phyloP scores from a whole-genome alignment of 2,113 vertebrate genomes.

The Falcunculus frontatus region DNA sequence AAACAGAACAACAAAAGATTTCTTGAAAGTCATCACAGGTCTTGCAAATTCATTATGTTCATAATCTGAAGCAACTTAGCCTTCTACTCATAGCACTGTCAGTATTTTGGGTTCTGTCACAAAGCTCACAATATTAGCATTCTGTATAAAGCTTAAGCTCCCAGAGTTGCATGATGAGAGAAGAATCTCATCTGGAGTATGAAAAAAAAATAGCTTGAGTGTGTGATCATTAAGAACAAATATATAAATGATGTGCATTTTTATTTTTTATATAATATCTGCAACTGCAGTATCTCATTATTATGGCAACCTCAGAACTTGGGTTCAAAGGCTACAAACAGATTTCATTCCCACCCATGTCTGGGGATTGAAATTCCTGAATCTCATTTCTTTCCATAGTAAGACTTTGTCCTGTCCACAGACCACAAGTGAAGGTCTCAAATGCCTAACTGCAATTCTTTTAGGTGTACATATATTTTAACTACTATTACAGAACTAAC shows the following conservation, averaged over 20 bases:
- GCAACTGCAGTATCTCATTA: not conserved
- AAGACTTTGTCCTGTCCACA: not conserved
- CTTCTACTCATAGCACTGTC: not conserved
- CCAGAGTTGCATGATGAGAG: not conserved
- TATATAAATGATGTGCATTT: not conserved
- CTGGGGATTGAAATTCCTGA: not conserved
- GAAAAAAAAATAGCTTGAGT: not conserved
- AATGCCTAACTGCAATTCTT: not conserved
- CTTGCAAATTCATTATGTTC: not conserved
- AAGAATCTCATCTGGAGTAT: not conserved
- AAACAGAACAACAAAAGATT: not conserved
- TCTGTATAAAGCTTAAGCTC: not conserved
- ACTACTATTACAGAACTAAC: not conserved
- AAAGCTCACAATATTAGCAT: not conserved
- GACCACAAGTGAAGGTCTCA: not conserved
- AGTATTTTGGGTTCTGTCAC: not conserved
- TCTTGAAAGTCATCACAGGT: not conserved
- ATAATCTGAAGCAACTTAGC: not conserved
- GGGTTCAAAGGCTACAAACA: not conserved
- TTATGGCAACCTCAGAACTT: not conserved
- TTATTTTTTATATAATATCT: not conserved
- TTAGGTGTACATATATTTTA: not conserved
- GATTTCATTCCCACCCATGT: not conserved
- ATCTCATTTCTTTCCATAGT: not conserved
- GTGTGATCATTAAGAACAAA: not conserved